These are phyloP conservation scores for Drosophila aff. DNA, from an alignment of 1,140 invertebrate species.

Conservation along the genomic window DNA sequence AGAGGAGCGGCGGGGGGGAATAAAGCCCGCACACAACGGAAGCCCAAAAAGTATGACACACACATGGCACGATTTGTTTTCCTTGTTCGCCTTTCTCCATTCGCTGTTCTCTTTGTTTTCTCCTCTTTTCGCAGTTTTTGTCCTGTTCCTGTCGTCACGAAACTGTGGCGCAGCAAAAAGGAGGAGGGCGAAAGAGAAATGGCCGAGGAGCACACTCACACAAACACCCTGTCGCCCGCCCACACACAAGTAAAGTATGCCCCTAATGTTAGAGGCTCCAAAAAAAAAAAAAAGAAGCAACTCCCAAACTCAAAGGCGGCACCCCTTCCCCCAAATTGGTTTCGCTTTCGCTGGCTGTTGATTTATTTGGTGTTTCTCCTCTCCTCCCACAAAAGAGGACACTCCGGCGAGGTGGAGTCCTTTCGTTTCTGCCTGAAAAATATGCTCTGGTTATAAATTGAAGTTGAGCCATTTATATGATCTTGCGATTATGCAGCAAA, in stretches of 20 bases:
- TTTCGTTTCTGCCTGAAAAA: conserved; percentile 48
- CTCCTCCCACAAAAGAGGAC: conserved; percentile 51
- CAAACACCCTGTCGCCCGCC: conserved; percentile 18
- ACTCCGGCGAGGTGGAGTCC: conserved; percentile 35
- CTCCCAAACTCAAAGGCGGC: conserved; percentile 7
- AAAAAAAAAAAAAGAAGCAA: conserved; percentile 12
- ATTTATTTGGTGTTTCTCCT: conserved; percentile 73
- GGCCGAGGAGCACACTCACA: conserved; percentile 15
- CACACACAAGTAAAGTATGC: conserved; percentile 35
- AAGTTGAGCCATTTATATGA: conserved; percentile 79
- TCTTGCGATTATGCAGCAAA: conserved; percentile 75
- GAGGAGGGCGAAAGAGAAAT: conserved; percentile 34
- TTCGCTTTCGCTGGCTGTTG: conserved; percentile 73
- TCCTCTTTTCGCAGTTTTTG: conserved; percentile 41
- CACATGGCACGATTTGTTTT: conserved; percentile 56
- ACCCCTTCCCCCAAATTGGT: conserved; percentile 24
- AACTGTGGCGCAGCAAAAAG: conserved; percentile 13
- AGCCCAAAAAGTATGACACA: conserved; percentile 56
- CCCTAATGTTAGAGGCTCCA: conserved; percentile 59
- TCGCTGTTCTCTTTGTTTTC: conserved; percentile 32
- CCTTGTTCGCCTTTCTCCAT: conserved; percentile 15
- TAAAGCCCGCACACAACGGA: conserved; percentile 27
- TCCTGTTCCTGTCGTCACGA: conserved; percentile 42
- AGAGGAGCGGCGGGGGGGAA: not conserved
- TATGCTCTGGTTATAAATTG: conserved; percentile 73